Conservation (phyloP, 2,113 vertebrate species). For the Crotalus horridus region DNA sequence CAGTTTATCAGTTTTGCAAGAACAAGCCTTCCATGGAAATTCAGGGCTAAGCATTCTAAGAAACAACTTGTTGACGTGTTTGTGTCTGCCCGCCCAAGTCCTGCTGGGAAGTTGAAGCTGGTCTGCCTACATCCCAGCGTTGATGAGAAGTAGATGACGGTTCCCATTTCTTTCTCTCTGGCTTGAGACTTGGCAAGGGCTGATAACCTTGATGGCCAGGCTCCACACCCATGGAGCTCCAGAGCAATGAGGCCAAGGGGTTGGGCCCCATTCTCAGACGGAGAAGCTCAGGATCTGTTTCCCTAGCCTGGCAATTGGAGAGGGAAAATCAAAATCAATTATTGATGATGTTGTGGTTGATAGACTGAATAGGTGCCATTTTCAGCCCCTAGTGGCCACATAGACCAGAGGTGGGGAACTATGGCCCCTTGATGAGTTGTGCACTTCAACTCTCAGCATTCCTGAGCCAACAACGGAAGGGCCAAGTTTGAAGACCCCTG, state of each 20-base stretch:
- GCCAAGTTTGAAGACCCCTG: no score
- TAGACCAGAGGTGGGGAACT: not conserved
- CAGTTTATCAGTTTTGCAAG: constrained; percentile 12
- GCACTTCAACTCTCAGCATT: not conserved
- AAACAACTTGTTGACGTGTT: not conserved
- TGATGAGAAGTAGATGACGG: not conserved
- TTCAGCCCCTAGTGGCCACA: not conserved
- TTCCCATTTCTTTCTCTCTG: no score
- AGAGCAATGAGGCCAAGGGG: not conserved
- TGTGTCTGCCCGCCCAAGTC: not conserved
- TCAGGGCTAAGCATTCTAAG: not conserved
- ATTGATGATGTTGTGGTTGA: not conserved
- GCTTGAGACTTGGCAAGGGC: not conserved
- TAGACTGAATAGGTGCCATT: not conserved
- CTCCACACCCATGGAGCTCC: not conserved
- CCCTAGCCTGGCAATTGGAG: not conserved
- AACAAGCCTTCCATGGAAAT: constrained; percentile 1
- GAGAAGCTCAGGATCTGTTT: not conserved
- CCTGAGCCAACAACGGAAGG: not conserved
- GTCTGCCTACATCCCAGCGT: no score
- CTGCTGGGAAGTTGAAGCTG: not conserved
- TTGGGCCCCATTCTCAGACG: not conserved
- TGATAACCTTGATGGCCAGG: not conserved
- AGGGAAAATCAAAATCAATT: not conserved
- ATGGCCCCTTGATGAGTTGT: not conserved